Percentiles rank a stretch among this genome's conserved stretches.
These are phyloP conservation scores for Coreius guichenoti DNA, from an alignment of 2,797 vertebrate species.

Conservation along the genomic window DNA sequence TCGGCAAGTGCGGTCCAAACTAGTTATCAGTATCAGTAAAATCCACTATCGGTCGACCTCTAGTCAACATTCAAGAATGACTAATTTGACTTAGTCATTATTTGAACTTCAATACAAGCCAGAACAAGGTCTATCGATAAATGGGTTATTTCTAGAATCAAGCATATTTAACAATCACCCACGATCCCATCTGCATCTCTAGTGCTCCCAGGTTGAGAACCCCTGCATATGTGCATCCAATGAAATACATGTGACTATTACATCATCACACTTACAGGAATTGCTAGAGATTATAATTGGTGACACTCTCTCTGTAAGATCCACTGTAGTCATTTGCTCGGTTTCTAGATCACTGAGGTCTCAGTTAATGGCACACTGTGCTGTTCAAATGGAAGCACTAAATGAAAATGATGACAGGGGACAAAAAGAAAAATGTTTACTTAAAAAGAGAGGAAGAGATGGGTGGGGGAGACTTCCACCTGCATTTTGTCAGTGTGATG, in stretches of 20 bases:
- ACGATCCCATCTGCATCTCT: neutral
- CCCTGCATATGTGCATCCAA: neutral
- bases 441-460: neutral
- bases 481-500: slow-evolving; percentile 47
- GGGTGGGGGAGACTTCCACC: slow-evolving; percentile 34
- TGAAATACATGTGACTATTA: neutral
- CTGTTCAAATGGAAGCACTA: neutral
- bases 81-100: neutral
- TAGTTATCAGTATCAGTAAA: too few species aligned
- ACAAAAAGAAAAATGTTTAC: neutral
- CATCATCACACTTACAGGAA: neutral
- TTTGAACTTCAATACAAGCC: neutral
- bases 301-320: neutral
- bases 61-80: neutral
- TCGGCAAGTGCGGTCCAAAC: too few species aligned
- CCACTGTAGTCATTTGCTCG: neutral
- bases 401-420: slow-evolving; percentile 19
- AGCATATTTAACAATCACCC: neutral
- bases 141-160: neutral
- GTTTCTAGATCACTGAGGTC: neutral
- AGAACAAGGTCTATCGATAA: neutral
- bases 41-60: too few species aligned
- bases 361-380: neutral
- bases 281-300: neutral
- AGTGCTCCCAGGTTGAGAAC: neutral